Conservation (phyloP, 2,888 invertebrate genomes). For the Volucella inanis region DNA sequence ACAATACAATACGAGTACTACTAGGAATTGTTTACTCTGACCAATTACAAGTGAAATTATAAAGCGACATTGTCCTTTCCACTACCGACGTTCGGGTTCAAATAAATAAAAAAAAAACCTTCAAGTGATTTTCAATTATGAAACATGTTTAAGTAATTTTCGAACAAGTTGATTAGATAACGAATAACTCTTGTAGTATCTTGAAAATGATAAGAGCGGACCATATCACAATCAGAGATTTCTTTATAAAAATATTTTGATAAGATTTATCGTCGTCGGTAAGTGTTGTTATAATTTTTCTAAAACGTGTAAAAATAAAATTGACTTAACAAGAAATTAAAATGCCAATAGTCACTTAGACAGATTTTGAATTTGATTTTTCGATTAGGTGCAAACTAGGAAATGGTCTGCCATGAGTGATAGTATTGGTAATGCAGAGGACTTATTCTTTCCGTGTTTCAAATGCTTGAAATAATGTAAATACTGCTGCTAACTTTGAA, state of each 20-base stretch:
- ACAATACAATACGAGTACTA: too few species aligned
- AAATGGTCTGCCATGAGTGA: too few species aligned
- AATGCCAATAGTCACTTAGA: too few species aligned
- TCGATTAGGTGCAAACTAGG: too few species aligned
- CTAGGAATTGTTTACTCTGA: too few species aligned
- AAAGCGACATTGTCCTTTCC: neutral
- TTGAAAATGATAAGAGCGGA: constrained; percentile 18
- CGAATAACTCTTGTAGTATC: constrained; percentile 28
- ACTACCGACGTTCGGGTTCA: neutral
- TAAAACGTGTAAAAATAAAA: too few species aligned
- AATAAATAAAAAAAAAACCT: constrained; percentile 15
- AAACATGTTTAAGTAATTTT: constrained; percentile 44
- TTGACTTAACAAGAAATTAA: too few species aligned
- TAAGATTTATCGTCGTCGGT: constrained; percentile 1
- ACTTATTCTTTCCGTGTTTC: too few species aligned
- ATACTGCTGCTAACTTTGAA: too few species aligned
- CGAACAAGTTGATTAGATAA: constrained; percentile 39
- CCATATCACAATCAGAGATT: constrained; percentile 29
- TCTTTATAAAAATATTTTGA: constrained; percentile 10
- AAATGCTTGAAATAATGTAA: too few species aligned
- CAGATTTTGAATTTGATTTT: too few species aligned
- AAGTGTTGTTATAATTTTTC: neutral
- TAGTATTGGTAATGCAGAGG: too few species aligned
- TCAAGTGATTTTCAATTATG: constrained; percentile 45
- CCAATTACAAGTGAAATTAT: neutral